phyloP scores from a whole-genome alignment of 1,140 invertebrate species.

The Drosophila elegans region DNA sequence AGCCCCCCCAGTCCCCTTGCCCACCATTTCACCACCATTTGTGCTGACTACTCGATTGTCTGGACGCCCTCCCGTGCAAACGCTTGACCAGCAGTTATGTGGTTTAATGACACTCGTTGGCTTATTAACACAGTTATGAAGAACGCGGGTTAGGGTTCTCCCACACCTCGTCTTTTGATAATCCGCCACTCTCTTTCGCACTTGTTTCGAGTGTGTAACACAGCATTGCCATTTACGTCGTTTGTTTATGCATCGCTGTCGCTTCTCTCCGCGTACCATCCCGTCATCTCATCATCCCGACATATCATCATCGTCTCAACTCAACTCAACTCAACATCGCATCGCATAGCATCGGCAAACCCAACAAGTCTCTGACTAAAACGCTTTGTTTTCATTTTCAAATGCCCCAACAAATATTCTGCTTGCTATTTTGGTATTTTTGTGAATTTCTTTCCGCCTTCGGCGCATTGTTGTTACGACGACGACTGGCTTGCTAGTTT shows the following conservation, averaged over 20 bases:
- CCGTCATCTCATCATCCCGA: neutral
- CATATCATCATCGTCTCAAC: slow-evolving; percentile 9
- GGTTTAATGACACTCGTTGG: slow-evolving; percentile 23
- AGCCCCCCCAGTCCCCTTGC: neutral
- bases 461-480: slow-evolving; percentile 16
- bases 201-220: neutral
- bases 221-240: slow-evolving; percentile 22
- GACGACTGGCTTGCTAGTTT: slow-evolving; percentile 7
- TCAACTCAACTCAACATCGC: neutral
- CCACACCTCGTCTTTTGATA: neutral
- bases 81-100: slow-evolving; percentile 28
- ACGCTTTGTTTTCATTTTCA: slow-evolving; percentile 26
- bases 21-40: slow-evolving; percentile 19
- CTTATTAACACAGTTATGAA: slow-evolving; percentile 22
- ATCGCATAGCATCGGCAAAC: slow-evolving; percentile 7
- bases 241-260: slow-evolving; percentile 21
- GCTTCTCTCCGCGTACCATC: neutral
- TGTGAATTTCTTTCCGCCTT: slow-evolving; percentile 43
- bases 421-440: slow-evolving; percentile 28
- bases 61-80: neutral
- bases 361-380: neutral
- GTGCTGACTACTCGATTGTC: slow-evolving; percentile 22
- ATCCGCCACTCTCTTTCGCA: slow-evolving; percentile 3
- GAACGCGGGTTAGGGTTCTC: neutral
- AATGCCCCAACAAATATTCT: slow-evolving; percentile 16